Evolutionary conservation across 1,140 invertebrate species (phyloP), one percentile per base, ranked within the genome.

Genomic region (Cheumatopsyche charites): DNA sequence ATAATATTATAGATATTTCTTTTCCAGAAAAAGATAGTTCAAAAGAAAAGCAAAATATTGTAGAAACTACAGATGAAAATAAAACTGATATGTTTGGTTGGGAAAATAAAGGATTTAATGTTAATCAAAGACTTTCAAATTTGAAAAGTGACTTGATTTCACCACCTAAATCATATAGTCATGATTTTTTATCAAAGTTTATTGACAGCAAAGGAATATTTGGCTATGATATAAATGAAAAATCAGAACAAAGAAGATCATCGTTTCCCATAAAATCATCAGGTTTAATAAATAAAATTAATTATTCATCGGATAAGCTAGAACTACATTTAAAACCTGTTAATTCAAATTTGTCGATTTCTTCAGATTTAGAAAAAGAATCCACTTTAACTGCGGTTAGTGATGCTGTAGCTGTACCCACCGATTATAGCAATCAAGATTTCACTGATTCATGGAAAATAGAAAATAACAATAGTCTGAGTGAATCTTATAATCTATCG

Each of bases 51-150:
- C 25, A 61, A 61, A 23, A 13, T 19, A 61, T 63, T 15, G 3
- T 47, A 36, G 17, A 68, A 55, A 2, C 66, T 4, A 9, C 19
- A 3, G 83, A 84, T 63, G 81, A 78, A 72, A 84, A 84, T 78
- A 82, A 82, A 80, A 83, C 82, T 62, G 83, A 84, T 79, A 78
- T 79, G 70, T 84, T 83, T 77, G 82, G 83, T 41, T 84, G 83
- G 82, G 83, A 84, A 80, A 84, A 84, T 74, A 84, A 84, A 78
- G 82, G 80, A 13, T 84, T 84, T 76, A 72, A 80, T 67, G 82
- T 78, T 21, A 84, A 83, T 55, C 72, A 76, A 67, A 71, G 67
- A 41, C 55, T 71, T 15, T 43, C 68, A 21, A 70, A 67, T 12
- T 73, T 55, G 21, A 71, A 67, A 29, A 58, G 52, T 43, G 62